phyloP scores from a whole-genome alignment of 2,113 vertebrate species.

The Campylomormyrus numenius region DNA sequence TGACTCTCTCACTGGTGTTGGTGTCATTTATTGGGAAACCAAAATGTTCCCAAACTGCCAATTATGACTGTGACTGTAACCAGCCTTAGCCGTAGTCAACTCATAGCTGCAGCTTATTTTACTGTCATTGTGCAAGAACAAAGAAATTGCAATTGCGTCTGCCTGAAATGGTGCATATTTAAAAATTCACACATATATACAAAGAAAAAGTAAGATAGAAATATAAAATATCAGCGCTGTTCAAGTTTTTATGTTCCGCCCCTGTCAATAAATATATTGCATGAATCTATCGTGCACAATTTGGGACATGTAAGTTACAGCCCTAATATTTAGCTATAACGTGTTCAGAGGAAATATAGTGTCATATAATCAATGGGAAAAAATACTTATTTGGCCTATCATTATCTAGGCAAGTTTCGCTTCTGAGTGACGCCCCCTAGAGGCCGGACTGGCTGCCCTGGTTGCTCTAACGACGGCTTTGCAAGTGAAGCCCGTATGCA shows the following conservation, averaged over 20 bases:
- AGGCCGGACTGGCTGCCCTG: background rate
- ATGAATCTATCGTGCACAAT: no score
- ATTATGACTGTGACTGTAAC: background rate
- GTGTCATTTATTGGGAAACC: background rate
- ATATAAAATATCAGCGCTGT: background rate
- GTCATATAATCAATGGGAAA: background rate
- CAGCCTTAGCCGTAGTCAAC: background rate
- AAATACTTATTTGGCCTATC: background rate
- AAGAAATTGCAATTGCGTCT: background rate
- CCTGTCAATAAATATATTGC: background rate
- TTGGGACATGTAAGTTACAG: background rate
- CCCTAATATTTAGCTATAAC: background rate
- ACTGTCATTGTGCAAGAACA: background rate
- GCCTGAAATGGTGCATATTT: background rate
- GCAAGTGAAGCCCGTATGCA: conserved; percentile 25
- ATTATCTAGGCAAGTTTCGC: background rate
- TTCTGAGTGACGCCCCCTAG: background rate
- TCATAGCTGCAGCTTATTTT: background rate
- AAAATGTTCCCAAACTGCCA: background rate
- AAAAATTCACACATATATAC: background rate
- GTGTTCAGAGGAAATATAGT: background rate
- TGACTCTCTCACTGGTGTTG: background rate
- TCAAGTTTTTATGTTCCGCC: background rate
- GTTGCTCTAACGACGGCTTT: background rate
- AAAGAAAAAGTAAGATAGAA: background rate